Conservation (phyloP, 2,888 invertebrate species). For the Chromoteleia sp. region DNA sequence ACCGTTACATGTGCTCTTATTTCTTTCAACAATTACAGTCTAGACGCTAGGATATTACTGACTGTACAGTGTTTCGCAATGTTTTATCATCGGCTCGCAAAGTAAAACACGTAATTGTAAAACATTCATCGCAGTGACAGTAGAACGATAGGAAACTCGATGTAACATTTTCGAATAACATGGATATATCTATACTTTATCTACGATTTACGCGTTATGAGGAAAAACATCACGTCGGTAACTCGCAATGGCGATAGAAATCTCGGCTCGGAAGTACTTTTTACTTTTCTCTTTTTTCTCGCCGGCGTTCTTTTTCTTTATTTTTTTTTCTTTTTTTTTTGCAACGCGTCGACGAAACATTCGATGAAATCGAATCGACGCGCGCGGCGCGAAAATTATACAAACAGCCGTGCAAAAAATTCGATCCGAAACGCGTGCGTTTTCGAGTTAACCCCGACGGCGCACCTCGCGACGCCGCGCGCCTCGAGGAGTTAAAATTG, state of each 20-base stretch:
- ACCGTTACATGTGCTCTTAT: too few relatives aligned
- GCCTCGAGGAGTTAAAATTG: too few relatives aligned
- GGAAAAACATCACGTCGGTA: conserved; percentile 56
- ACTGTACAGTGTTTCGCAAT: conserved; percentile 54
- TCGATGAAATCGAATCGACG: conserved; percentile 3
- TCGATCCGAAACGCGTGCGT: neutral
- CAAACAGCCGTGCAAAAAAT: neutral
- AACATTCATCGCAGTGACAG: conserved; percentile 60
- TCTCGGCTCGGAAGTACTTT: conserved; percentile 59
- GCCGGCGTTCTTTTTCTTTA: neutral
- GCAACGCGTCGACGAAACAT: neutral
- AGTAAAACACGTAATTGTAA: conserved; percentile 58
- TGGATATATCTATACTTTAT: conserved; percentile 57
- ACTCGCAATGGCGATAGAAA: conserved; percentile 60
- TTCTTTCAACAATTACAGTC: conserved; percentile 46
- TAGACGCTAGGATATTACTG: conserved; percentile 48
- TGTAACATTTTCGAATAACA: conserved; percentile 64
- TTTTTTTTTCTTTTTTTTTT: neutral
- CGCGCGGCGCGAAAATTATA: neutral
- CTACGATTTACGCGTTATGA: conserved; percentile 58
- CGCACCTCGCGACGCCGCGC: neutral
- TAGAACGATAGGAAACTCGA: conserved; percentile 62
- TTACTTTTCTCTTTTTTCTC: conserved; percentile 17
- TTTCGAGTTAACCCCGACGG: neutral
- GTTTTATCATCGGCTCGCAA: conserved; percentile 50